Evolutionary conservation across 2,113 vertebrate genomes (phyloP), one percentile per base, ranked within the genome.

Genomic region (Nicator chloris): DNA sequence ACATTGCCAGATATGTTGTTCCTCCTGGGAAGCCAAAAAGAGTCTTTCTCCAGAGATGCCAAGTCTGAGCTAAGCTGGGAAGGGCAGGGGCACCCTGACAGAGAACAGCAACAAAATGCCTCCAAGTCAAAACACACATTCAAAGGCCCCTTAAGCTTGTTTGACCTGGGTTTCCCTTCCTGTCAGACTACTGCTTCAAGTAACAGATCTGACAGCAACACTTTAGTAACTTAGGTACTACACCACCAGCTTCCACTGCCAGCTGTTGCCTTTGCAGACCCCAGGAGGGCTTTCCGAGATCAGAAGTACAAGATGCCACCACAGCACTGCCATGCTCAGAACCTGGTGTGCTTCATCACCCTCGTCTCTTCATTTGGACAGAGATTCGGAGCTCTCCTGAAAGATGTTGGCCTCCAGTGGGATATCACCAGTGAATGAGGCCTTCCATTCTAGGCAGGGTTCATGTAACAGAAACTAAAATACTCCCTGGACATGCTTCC

Each of bases 401-500:
- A 88, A 91, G 54, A 82, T 90, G 71, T 0, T 64, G 53, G 60
- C 64, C 47, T 76, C 68, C 57, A 87, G 47, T 6, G 47, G 61
- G 85, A 86, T 31, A 39, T 30, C 3, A 2, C 20, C 44, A 82
- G 71, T 49, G 59, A 82, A 91, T 61, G 51, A 66, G 51, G 59
- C 68, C 79, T 93, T 85, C 90, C 85, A 92, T 88, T 96, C 84
- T 51, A 75, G 66, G 79, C 42, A 80, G 47, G 59, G 51, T 71
- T 92, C 63, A 66, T 27, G 31, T 92, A 42, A 92, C 79, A 78
- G 71, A 51, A 85, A 81, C 71, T 70, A 92, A 96, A 95, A 95
- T 94, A 96, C 84, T 66, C 88, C 40, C 65, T 64, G 61, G 49
- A 45, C 61, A 63, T 21, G 51, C 39, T 11, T 88, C 65, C n/a